Conservation (phyloP, 2,797 vertebrate genomes). For the Fundulus diaphanus region DNA sequence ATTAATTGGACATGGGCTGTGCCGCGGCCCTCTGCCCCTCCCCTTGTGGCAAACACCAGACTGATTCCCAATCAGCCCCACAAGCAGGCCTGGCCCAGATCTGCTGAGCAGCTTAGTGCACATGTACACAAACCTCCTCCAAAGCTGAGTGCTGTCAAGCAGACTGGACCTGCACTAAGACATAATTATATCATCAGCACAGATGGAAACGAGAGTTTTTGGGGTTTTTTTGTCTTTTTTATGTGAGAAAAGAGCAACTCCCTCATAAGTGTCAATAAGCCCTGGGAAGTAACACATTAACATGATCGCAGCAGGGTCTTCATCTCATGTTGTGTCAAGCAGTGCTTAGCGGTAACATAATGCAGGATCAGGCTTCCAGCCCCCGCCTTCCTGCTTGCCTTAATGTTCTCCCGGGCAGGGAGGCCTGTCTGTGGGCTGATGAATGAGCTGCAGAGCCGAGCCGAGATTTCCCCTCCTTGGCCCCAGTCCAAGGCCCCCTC, state of each 20-base stretch:
- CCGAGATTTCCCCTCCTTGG: slow-evolving; percentile 58
- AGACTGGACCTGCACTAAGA: slow-evolving; percentile 12
- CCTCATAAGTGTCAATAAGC: slow-evolving; percentile 17
- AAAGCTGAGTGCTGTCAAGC: slow-evolving; percentile 6
- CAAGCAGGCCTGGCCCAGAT: slow-evolving; percentile 36
- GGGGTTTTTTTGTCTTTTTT: slow-evolving; percentile 5
- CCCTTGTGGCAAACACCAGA: slow-evolving; percentile 34
- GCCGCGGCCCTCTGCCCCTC: slow-evolving; percentile 36
- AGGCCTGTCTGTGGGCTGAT: slow-evolving; percentile 72
- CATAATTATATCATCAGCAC: slow-evolving; percentile 28
- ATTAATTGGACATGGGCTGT: slow-evolving; percentile 80
- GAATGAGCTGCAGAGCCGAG: slow-evolving; percentile 64
- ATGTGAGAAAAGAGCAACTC: background rate
- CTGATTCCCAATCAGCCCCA: slow-evolving; percentile 45
- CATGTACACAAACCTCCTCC: slow-evolving; percentile 16
- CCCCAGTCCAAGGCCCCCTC: slow-evolving; percentile 60
- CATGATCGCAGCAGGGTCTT: slow-evolving; percentile 41
- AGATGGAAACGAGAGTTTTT: background rate
- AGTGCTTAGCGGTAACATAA: slow-evolving; percentile 54
- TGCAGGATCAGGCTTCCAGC: slow-evolving; percentile 56
- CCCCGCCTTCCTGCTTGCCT: slow-evolving; percentile 46
- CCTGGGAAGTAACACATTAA: slow-evolving; percentile 15
- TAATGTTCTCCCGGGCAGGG: slow-evolving; percentile 66
- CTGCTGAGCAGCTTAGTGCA: slow-evolving; percentile 20
- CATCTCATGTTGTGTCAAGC: slow-evolving; percentile 43